phyloP scores from a whole-genome alignment of 2,888 invertebrate species.

The Protonemura montana region DNA sequence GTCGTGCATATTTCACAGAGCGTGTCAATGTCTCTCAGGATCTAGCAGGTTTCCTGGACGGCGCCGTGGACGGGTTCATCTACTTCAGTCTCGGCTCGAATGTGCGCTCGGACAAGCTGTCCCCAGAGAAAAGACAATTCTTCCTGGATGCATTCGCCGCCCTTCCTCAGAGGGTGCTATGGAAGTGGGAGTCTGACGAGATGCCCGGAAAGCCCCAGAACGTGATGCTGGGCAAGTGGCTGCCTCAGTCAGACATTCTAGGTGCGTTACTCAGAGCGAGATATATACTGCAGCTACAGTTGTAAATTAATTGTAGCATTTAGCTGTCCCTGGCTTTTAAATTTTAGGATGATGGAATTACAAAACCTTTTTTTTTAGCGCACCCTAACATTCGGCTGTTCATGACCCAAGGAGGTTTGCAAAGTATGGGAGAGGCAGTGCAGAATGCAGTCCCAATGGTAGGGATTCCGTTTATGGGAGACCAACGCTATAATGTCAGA shows the following conservation, averaged over 20 bases:
- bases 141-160: slow-evolving; percentile 59
- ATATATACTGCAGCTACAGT: too few relatives aligned
- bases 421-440: slow-evolving; percentile 50
- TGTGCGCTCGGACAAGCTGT: slow-evolving; percentile 59
- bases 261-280: background rate
- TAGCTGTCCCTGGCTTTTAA: too few relatives aligned
- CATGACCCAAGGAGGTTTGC: slow-evolving; percentile 51
- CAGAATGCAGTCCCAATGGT: slow-evolving; percentile 48
- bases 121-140: slow-evolving; percentile 56
- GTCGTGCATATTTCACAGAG: too few relatives aligned
- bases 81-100: slow-evolving; percentile 63
- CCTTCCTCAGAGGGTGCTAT: slow-evolving; percentile 59
- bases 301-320: slow-evolving; percentile 19
- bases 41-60: slow-evolving; percentile 58
- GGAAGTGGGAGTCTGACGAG: slow-evolving; percentile 61
- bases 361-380: slow-evolving; percentile 43
- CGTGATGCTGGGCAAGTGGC: slow-evolving; percentile 58
- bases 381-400: slow-evolving; percentile 49
- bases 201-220: slow-evolving; percentile 58
- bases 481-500: slow-evolving; percentile 48
- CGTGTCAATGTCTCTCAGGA: slow-evolving; percentile 34
- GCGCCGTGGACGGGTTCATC: slow-evolving; percentile 59
- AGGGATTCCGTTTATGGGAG: slow-evolving; percentile 51
- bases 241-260: slow-evolving; percentile 8
- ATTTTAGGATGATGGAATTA: too few relatives aligned